Evolutionary conservation across 2,888 invertebrate species (phyloP), one percentile per base, ranked within the genome.

Genomic region (Ischnura elegans): DNA sequence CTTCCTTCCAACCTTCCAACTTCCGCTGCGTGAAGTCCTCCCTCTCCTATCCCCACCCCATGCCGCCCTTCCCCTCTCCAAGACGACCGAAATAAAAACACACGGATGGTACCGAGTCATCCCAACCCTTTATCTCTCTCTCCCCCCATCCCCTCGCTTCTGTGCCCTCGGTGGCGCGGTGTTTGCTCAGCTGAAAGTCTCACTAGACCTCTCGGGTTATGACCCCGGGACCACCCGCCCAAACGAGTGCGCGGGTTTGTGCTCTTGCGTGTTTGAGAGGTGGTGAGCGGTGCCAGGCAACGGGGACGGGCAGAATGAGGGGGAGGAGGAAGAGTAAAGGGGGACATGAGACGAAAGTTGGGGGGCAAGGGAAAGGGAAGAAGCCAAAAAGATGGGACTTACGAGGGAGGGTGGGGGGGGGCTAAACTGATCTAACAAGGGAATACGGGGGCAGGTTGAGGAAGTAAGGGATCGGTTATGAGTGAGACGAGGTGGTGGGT

Each of bases 201-300:
- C 55, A 51, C 55, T 36, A 55, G 51, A 55, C 55, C n/a, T 13
- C 55, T 87, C 51, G 87, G 42, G 55, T 87, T 42, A 87, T 42
- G 87, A 87, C 87, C 36, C 36, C 6, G 55, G 55, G 36, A 55
- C 51, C 87, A 21, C 42, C 85, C 43, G 43, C 85, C 85, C 85
- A 43, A 42, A 55, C 87, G 4, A 19, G 51, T 51, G 19, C 8
- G 47, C 13, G 13, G 8, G 87, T 55, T 55, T 55, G 5, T 51
- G 10, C 19, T 55, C 55, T 87, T 25, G n/a, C n/a, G n/a, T 36
- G 19, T 36, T 36, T n/a, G 29, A 4, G 87, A 55, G 87, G 51
- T 19, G 51, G 51, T 51, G 51, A 51, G 42, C 42, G 87, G 87
- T 87, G 42, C 55, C 87, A 87, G 87, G 55, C 87, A 55, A 51